Conservation (phyloP, 2,888 invertebrate species). For the Euclidia mi region DNA sequence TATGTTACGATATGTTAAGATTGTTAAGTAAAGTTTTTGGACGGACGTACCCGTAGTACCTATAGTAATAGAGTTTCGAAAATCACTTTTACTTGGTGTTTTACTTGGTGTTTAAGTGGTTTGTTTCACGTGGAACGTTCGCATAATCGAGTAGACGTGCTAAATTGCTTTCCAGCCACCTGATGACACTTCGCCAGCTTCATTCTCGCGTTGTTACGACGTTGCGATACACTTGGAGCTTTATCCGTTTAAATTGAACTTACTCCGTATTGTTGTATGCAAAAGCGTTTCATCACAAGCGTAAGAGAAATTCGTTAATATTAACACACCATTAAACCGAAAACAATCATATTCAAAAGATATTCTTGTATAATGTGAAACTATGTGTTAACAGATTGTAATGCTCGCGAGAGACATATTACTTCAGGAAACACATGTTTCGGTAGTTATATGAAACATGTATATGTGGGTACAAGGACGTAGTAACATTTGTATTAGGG, state of each 20-base stretch:
- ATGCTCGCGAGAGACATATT: neutral
- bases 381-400: neutral
- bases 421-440: neutral
- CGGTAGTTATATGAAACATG: neutral
- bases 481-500: neutral
- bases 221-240: too few relatives aligned
- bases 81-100: constrained; percentile 59
- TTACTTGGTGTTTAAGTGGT: constrained; percentile 57
- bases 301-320: too few relatives aligned
- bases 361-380: neutral
- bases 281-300: too few relatives aligned
- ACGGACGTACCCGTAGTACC: constrained; percentile 45
- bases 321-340: too few relatives aligned
- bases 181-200: constrained; percentile 47
- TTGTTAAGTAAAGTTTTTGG: constrained; percentile 44
- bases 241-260: too few relatives aligned
- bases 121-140: constrained; percentile 50
- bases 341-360: neutral
- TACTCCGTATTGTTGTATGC: too few relatives aligned
- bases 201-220: neutral
- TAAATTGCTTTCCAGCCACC: constrained; percentile 63
- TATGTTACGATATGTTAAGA: constrained; percentile 40
- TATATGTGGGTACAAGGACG: neutral
- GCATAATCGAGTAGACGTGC: constrained; percentile 60
- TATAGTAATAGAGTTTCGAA: constrained; percentile 49